Evolutionary conservation across 1,140 invertebrate species (phyloP), one percentile per base, ranked within the genome.

Genomic region (Pararge aegeria): DNA sequence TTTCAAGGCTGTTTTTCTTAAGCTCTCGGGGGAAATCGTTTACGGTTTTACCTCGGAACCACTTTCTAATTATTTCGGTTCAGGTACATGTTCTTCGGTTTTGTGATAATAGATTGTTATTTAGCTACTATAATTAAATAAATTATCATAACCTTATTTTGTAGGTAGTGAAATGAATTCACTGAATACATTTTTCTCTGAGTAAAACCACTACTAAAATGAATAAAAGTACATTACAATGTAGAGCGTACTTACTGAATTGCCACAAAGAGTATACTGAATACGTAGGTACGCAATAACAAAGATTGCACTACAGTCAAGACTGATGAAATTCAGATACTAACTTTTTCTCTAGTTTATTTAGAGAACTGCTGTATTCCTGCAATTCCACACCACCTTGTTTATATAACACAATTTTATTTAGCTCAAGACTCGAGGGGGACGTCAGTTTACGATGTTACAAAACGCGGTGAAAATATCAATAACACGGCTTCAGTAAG

Each of bases 391-490:
- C 37, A 13, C 13, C 37, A 16, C n/a, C 3, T 40, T 40, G 4
- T 40, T 40, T 40, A 37, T 37, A 13, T 40, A 40, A 40, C 9
- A 40, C 37, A 40, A 40, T 40, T 40, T 40, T 40, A 40, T 40
- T 40, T 40, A 15, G 37, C 37, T 16, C 37, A 40, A 40, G 37
- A 40, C 37, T 16, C 37, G 7, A 40, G 37, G 16, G 37, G 37
- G 13, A 40, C 37, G 4, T 40, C n/a, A 13, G 34, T 5, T 16
- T 40, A 40, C n/a, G 37, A 40, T 16, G 37, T 40, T 15, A 4
- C 13, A 37, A 37, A 10, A 12, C n/a, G 34, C n/a, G 34, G n/a
- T 37, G 34, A 37, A 37, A 37, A 37, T 37, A 12, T 37, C 34
- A 37, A 37, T 37, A 37, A 10, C 34, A 37, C 3, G 9, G 34